Percentiles rank a stretch among this genome's conserved stretches.
phyloP scores from a whole-genome alignment of 1,140 invertebrate species.

The Dysdera silvatica region DNA sequence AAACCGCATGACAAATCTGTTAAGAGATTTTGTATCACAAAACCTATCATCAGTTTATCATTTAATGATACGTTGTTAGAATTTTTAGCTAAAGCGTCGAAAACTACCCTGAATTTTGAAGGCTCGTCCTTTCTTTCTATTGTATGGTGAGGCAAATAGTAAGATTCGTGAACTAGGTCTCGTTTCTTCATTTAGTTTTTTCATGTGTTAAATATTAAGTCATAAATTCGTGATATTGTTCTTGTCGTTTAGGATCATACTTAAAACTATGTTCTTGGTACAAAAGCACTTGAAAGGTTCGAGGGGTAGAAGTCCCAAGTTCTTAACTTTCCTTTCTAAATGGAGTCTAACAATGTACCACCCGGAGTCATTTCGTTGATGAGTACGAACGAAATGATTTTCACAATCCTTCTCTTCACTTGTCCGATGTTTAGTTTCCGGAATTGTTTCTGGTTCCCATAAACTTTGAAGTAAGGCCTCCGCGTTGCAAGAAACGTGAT shows the following conservation, averaged over 20 bases:
- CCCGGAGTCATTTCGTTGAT: no score
- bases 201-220: not conserved
- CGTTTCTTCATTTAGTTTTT: not conserved
- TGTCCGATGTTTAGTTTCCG: no score
- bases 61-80: not conserved
- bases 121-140: constrained; percentile 34
- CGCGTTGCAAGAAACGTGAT: no score
- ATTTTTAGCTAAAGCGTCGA: constrained; percentile 5
- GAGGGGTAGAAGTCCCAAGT: not conserved
- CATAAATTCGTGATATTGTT: not conserved
- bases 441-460: no score
- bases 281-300: not conserved
- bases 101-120: not conserved
- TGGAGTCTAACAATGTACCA: no score
- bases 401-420: no score
- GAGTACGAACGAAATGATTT: no score
- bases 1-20: constrained; percentile 34
- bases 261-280: not conserved
- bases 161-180: not conserved
- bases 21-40: constrained; percentile 27
- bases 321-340: no score
- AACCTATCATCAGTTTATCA: not conserved
- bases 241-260: not conserved
- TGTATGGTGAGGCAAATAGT: constrained; percentile 39
- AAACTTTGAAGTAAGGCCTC: no score